Evolutionary conservation across 2,113 vertebrate genomes (phyloP).

Genomic region (Lamprologus speciosus): DNA sequence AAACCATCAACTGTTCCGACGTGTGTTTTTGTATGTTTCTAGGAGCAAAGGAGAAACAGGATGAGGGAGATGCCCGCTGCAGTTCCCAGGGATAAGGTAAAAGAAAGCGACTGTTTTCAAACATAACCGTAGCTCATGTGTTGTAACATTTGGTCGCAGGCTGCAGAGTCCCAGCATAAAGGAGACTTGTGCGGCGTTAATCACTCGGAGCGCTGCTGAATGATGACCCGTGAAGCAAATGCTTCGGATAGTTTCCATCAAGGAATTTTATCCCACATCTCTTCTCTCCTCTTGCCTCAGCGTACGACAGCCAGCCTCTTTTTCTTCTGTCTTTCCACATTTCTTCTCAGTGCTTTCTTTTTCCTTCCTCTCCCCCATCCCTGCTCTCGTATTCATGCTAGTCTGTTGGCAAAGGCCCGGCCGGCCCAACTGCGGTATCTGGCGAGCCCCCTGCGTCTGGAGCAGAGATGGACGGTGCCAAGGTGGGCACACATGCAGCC

Average conservation of each 20-base stretch:
- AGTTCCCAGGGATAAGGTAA: conserved; percentile 90
- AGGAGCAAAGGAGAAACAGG: conserved; percentile 93
- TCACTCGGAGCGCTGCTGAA: not conserved
- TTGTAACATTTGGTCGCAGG: not conserved
- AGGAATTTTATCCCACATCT: conserved; percentile 41
- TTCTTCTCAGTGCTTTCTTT: not conserved
- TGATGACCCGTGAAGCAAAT: conserved; percentile 23
- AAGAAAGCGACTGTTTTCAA: not conserved
- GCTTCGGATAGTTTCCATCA: conserved; percentile 36
- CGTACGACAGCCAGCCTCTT: not conserved
- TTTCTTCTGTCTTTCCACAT: conserved; percentile 4
- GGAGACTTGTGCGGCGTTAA: not conserved
- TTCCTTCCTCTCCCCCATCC: not conserved
- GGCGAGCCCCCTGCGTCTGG: conserved; percentile 46
- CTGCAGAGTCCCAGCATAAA: not conserved
- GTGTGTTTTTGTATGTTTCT: not conserved
- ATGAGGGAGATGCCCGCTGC: conserved; percentile 84
- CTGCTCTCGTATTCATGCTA: conserved; percentile 44
- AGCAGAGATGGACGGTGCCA: conserved; percentile 55
- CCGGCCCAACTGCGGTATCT: conserved; percentile 29
- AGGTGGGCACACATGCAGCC: conserved; percentile 58
- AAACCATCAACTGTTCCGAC: not conserved
- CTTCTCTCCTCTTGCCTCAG: not conserved
- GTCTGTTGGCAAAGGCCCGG: conserved; percentile 49
- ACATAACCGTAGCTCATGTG: not conserved